A percentile compares a stretch with the other conserved stretches of the same genome.
Conservation (phyloP, 2,113 vertebrate species). For the Alouatta palliata region DNA sequence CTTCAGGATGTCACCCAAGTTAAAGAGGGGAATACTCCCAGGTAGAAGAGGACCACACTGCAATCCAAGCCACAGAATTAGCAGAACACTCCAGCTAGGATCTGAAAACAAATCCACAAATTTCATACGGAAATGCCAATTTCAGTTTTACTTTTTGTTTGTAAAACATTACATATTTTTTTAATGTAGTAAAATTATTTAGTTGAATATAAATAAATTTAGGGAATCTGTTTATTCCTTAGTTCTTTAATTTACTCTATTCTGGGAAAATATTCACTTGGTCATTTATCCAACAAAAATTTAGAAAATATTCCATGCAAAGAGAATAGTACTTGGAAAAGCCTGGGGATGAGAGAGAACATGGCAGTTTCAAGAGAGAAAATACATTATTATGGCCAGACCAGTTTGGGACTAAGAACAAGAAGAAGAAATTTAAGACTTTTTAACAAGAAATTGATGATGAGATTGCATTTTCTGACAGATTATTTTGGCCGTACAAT, state of each 20-base stretch:
- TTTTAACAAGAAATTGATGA: neutral
- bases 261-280: neutral
- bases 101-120: neutral
- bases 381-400: neutral
- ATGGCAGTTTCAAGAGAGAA: neutral
- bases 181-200: neutral
- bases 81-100: neutral
- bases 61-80: neutral
- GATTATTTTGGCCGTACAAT: neutral
- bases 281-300: neutral
- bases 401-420: neutral
- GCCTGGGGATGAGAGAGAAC: neutral
- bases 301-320: neutral
- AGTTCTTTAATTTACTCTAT: neutral
- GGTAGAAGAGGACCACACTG: neutral
- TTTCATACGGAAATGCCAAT: neutral
- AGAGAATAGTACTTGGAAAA: neutral
- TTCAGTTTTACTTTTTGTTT: conserved; percentile 27
- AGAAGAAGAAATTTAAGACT: neutral
- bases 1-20: conserved; percentile 9
- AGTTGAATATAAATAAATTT: neutral
- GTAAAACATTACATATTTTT: neutral
- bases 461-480: neutral
- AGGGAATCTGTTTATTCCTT: neutral
- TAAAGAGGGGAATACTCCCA: neutral